Evolutionary conservation across 2,797 vertebrate species (phyloP), one percentile per base, ranked within the genome.

Genomic region (Poeciliopsis presidionis): DNA sequence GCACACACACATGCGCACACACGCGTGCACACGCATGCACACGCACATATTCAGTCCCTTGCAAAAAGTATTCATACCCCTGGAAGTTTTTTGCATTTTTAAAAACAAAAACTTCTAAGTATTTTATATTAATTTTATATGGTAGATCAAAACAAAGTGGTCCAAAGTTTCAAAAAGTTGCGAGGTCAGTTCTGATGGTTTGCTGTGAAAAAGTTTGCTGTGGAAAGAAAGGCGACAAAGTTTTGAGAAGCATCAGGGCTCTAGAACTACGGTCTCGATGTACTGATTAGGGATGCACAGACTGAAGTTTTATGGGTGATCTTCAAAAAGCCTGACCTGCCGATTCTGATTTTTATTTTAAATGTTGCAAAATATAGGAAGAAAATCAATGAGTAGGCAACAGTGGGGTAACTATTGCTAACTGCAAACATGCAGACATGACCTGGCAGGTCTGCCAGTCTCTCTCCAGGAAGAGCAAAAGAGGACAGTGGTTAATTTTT

Each of bases 1-100:
- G 72, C 67, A 65, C 39, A 46, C 71, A 47, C 28, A 39, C 20
- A 43, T 18, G 20, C 67, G 53, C n/a, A 30, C 71, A 41, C 33
- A 25, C 20, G 30, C 33, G 65, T 72, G 72, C 67, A n/a, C 67
- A 53, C 28, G n/a, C n/a, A n/a, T n/a, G n/a, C n/a, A n/a, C 71
- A 53, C 33, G 18, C 16, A 39, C 4, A 67, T 14, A 53, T 9
- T 20, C 55, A 39, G 22, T 25, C 11, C 20, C 22, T 69, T 43
- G 65, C 4, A 25, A 53, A 69, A n/a, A 13, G 39, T 25, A 43
- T 69, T 63, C 16, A 63, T 2, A 11, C 7, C 39, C 9, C 36
- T 43, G 39, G 22, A 43, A 43, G 39, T 3, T 43, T 69, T 41
- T 43, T 72, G n/a, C 61, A 69, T 45, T 51, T 22, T n/a, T 7